Percentiles rank a stretch among this genome's conserved stretches.
These are phyloP conservation scores for Microcebus jonahi DNA, from an alignment of 2,113 vertebrate genomes.

Conservation along the genomic window DNA sequence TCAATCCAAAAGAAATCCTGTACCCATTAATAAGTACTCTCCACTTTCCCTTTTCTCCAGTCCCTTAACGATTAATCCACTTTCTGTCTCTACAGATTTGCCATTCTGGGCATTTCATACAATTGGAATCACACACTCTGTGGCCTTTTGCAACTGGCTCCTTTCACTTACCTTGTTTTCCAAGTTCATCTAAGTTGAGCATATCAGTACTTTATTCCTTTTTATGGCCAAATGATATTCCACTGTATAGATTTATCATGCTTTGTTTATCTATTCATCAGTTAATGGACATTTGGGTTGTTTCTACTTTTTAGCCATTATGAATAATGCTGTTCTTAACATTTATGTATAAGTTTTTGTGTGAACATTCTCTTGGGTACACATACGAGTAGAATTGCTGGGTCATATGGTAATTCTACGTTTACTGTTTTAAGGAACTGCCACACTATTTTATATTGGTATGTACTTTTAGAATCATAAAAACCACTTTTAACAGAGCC, in stretches of 20 bases:
- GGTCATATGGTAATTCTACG: background rate
- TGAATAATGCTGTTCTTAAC: background rate
- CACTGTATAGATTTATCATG: fast-evolving
- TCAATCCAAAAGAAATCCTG: background rate
- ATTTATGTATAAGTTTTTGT: background rate
- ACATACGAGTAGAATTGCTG: background rate
- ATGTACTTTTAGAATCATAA: background rate
- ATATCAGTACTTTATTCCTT: background rate
- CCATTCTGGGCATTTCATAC: background rate
- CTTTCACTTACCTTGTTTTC: background rate
- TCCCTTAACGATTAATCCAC: background rate
- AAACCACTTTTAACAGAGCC: background rate
- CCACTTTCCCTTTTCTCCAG: background rate
- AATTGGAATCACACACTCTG: background rate
- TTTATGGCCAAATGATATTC: background rate
- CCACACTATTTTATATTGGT: background rate
- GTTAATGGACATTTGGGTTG: background rate
- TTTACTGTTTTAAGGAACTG: background rate
- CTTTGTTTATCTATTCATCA: background rate
- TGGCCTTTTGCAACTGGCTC: background rate
- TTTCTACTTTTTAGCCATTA: background rate
- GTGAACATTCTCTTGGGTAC: background rate
- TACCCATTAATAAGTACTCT: background rate
- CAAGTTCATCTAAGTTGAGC: background rate
- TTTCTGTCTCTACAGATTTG: background rate